Conservation (phyloP, 92 coral and sea anemone species). For the Epizoanthus ramosus region DNA sequence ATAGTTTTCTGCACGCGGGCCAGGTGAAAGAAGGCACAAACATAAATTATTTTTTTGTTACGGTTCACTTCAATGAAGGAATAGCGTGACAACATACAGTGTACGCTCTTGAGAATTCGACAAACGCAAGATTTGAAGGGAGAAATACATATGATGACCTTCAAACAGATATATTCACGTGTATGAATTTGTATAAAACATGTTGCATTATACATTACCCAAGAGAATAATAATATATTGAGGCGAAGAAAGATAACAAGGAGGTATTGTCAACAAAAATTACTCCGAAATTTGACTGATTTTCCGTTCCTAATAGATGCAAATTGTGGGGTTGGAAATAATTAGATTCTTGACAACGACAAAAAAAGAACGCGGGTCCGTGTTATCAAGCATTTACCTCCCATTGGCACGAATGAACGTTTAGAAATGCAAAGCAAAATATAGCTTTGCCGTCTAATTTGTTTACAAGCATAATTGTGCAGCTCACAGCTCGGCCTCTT, state of each 20-base stretch:
- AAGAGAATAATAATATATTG: constrained; percentile 62
- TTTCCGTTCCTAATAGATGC: constrained; percentile 44
- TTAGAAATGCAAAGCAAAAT: constrained; percentile 41
- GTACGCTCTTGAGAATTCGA: neutral
- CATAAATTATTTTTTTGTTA: neutral
- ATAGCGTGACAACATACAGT: constrained; percentile 57
- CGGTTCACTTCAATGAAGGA: constrained; percentile 20
- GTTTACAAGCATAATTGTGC: constrained; percentile 81
- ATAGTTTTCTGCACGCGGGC: constrained; percentile 40
- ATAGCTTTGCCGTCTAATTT: constrained; percentile 63
- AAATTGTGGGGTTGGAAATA: constrained; percentile 45
- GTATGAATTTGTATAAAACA: constrained; percentile 5
- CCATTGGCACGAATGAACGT: constrained; percentile 12
- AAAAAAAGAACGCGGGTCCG: constrained; percentile 23
- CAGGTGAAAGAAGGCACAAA: constrained; percentile 55
- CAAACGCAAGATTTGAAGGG: neutral
- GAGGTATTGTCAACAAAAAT: constrained; percentile 66
- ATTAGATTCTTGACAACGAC: constrained; percentile 34
- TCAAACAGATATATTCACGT: neutral
- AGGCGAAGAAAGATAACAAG: constrained; percentile 60
- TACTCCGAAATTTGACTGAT: constrained; percentile 56
- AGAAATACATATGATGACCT: neutral
- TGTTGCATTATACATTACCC: constrained; percentile 64
- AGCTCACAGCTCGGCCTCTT: constrained; percentile 61
- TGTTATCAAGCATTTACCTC: neutral